Percentiles rank a stretch among this genome's conserved stretches.
These are phyloP conservation scores for Holcopasites calliopsidis DNA, from an alignment of 1,140 invertebrate genomes.

Conservation along the genomic window DNA sequence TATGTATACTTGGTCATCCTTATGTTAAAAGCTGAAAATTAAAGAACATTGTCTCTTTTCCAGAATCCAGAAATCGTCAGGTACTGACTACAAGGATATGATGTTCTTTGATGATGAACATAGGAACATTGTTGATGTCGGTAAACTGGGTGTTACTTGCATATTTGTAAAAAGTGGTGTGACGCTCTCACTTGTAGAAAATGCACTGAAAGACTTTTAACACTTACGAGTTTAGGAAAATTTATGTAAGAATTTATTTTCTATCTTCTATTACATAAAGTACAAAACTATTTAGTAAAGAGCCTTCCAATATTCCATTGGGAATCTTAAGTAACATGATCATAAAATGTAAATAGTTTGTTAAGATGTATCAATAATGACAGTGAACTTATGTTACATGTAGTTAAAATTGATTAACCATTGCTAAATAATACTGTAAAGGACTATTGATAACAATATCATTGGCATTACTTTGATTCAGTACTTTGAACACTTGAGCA, in stretches of 20 bases:
- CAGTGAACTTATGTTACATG: neutral
- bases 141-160: slow-evolving; percentile 80
- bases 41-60: slow-evolving; percentile 58
- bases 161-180: slow-evolving; percentile 82
- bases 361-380: neutral
- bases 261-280: neutral
- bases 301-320: no score
- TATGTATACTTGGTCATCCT: no score
- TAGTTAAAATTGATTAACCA: slow-evolving; percentile 36
- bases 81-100: slow-evolving; percentile 84
- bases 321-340: no score
- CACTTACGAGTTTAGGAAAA: neutral
- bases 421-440: slow-evolving; percentile 71
- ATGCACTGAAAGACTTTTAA: slow-evolving; percentile 73
- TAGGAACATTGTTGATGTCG: slow-evolving; percentile 83
- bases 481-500: slow-evolving; percentile 62
- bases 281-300: neutral
- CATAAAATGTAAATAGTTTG: neutral
- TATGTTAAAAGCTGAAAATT: no score
- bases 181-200: slow-evolving; percentile 75
- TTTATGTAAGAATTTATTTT: slow-evolving; percentile 10
- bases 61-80: slow-evolving; percentile 82
- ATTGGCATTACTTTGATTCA: slow-evolving; percentile 47
- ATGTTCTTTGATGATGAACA: slow-evolving; percentile 86
- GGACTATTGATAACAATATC: slow-evolving; percentile 66